Conservation (phyloP, 2,113 vertebrate genomes). For the Grammomys dolichurus region DNA sequence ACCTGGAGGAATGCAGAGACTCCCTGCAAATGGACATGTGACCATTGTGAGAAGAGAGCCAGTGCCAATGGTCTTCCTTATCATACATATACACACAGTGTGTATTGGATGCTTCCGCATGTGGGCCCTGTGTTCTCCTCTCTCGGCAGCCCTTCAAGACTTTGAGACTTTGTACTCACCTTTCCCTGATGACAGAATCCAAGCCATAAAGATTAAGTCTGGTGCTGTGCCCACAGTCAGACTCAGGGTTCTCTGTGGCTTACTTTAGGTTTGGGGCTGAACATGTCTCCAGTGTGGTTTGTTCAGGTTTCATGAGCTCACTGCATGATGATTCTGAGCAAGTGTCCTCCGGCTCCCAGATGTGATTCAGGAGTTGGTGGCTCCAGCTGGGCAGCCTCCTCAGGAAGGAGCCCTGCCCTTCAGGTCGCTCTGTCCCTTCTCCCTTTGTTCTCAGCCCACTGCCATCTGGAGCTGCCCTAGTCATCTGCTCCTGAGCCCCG, state of each 20-base stretch:
- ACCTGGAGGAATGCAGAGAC: not conserved
- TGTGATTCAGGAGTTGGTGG: not conserved
- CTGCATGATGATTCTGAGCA: not conserved
- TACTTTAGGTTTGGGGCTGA: not conserved
- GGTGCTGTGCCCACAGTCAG: fast-evolving
- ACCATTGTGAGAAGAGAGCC: not conserved
- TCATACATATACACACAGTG: not conserved
- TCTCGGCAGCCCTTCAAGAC: fast-evolving
- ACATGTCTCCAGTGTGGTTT: not conserved
- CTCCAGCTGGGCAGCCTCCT: not conserved
- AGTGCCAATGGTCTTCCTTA: not conserved
- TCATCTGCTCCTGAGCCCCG: slow-evolving; percentile 3
- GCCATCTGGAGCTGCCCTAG: slow-evolving; percentile 69
- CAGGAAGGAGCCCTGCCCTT: not conserved
- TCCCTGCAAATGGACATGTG: not conserved
- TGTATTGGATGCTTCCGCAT: fast-evolving
- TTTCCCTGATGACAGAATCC: not conserved
- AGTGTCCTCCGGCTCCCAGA: not conserved
- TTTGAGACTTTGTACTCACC: not conserved
- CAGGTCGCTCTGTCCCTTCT: not conserved
- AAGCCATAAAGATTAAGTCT: not conserved
- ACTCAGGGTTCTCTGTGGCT: not conserved
- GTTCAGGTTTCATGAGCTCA: not conserved
- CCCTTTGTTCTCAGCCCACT: slow-evolving; percentile 51
- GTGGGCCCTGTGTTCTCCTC: not conserved